phyloP scores from a whole-genome alignment of 2,113 vertebrate species.

The Philantomba maxwellii region DNA sequence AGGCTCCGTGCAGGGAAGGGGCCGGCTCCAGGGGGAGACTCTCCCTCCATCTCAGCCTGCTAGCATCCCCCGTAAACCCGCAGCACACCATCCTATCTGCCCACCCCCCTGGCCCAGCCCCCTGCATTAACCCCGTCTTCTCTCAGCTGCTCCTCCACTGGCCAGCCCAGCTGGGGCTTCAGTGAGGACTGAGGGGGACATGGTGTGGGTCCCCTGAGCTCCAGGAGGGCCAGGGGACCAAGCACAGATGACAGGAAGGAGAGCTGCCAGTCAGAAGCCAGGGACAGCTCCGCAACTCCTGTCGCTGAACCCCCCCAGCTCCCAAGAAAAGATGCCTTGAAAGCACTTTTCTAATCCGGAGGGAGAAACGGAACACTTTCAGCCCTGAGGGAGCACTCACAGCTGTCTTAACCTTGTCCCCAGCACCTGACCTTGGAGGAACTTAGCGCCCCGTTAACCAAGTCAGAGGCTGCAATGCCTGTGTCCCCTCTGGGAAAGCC shows the following conservation, averaged over 20 bases:
- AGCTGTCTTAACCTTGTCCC: background rate
- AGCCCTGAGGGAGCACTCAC: background rate
- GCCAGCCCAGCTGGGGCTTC: background rate
- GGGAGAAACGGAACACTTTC: background rate
- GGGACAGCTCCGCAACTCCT: background rate
- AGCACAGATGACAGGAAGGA: background rate
- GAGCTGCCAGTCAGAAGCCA: background rate
- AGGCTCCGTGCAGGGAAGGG: background rate
- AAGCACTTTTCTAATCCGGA: background rate
- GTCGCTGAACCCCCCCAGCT: too few species aligned
- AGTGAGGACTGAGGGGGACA: background rate
- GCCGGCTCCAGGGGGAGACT: fast-evolving
- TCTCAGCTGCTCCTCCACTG: background rate
- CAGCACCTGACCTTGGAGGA: background rate
- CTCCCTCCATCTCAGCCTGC: too few species aligned
- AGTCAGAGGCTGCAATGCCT: background rate
- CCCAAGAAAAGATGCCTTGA: background rate
- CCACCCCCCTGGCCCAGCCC: background rate
- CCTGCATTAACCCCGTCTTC: background rate
- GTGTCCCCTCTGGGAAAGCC: background rate
- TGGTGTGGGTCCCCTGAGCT: background rate
- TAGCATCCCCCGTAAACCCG: fast-evolving
- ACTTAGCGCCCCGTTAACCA: background rate
- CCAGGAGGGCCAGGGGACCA: background rate
- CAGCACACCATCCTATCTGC: background rate